A percentile compares a stretch with the other conserved stretches of the same genome.
Conservation (phyloP, 30 jellyfish, hydroid and myxozoan species). For the Clytia hemisphaerica region DNA sequence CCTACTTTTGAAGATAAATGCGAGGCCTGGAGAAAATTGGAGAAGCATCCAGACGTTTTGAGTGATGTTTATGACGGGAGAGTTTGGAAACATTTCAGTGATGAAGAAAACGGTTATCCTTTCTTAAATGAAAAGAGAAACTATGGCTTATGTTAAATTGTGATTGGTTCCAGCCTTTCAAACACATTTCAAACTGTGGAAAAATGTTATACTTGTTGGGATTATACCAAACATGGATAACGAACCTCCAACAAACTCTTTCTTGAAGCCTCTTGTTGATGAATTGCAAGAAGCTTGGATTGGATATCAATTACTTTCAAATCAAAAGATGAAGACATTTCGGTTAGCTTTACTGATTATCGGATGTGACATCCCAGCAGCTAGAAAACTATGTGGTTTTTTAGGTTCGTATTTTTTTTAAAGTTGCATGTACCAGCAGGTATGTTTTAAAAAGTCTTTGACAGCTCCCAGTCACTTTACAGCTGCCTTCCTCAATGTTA, state of each 20-base stretch:
- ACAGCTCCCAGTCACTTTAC: too few relatives aligned
- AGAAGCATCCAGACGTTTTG: background rate
- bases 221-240: slow-evolving; percentile 20
- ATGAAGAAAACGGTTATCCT: too few relatives aligned
- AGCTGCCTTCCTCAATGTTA: too few relatives aligned
- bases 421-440: too few relatives aligned
- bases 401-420: slow-evolving; percentile 23
- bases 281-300: slow-evolving; percentile 19
- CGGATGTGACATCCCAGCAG: slow-evolving; percentile 32
- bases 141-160: background rate
- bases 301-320: background rate
- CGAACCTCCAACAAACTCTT: slow-evolving; percentile 20
- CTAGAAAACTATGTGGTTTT: slow-evolving; percentile 13
- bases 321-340: background rate
- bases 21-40: background rate
- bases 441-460: too few relatives aligned
- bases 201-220: slow-evolving; percentile 4
- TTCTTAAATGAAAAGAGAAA: background rate
- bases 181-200: background rate
- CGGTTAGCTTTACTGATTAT: background rate
- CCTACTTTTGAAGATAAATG: background rate
- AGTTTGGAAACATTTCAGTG: background rate
- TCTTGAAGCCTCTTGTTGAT: background rate
- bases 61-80: background rate
- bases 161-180: slow-evolving; percentile 8